phyloP scores from a whole-genome alignment of 1,140 invertebrate genomes.

The Pantala flavescens region DNA sequence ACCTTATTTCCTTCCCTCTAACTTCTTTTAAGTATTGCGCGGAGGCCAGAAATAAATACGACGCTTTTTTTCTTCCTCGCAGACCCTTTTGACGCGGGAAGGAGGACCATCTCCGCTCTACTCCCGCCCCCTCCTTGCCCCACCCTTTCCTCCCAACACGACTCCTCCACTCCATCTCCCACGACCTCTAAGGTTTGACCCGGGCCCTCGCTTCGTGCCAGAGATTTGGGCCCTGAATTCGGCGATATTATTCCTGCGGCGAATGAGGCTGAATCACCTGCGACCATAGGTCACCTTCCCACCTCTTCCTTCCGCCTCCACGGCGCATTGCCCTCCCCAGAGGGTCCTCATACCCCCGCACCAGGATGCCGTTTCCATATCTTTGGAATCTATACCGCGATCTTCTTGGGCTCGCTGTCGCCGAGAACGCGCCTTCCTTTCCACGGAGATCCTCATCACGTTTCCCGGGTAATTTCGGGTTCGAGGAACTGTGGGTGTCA shows the following conservation, averaged over 20 bases:
- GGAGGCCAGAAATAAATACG: no score
- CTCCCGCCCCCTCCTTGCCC: neutral
- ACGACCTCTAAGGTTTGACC: neutral
- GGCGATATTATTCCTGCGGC: neutral
- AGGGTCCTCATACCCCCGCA: neutral
- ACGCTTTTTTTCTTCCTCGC: no score
- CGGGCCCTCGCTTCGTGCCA: neutral
- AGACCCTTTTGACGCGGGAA: no score
- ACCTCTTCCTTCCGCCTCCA: neutral
- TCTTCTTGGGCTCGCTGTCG: neutral
- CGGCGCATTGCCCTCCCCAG: neutral
- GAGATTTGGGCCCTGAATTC: conserved; percentile 4
- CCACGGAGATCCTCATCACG: neutral
- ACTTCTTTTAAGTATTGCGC: no score
- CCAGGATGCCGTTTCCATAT: neutral
- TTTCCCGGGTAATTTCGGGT: neutral
- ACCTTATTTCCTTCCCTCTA: no score
- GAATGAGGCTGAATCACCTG: neutral
- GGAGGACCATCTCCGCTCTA: neutral
- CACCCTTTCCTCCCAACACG: neutral
- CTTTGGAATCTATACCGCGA: neutral
- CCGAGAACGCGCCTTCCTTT: neutral
- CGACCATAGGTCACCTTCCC: conserved; percentile 6
- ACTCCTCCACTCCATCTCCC: neutral
- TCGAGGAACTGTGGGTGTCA: neutral